These are phyloP conservation scores for Andrena camellia DNA, from an alignment of 2,888 invertebrate species.

Conservation along the genomic window DNA sequence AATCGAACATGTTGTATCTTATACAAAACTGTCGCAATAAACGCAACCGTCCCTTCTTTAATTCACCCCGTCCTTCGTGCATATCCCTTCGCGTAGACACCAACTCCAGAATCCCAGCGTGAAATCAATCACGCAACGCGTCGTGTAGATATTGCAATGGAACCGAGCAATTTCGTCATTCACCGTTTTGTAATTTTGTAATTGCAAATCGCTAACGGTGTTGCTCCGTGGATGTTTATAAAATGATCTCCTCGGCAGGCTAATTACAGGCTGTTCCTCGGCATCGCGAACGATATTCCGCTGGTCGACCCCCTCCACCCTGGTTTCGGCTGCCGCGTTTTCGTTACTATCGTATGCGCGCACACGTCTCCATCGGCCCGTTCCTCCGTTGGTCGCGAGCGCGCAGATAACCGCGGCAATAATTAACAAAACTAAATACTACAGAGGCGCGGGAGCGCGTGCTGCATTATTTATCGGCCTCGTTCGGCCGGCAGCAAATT, in stretches of 20 bases:
- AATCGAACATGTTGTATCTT: too few species aligned
- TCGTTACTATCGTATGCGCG: not conserved
- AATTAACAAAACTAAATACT: conserved; percentile 70
- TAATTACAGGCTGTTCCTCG: not conserved
- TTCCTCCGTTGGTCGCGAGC: conserved; percentile 5
- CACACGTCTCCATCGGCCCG: conserved; percentile 2
- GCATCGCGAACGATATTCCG: not conserved
- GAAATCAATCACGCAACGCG: not conserved
- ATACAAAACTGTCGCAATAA: too few species aligned
- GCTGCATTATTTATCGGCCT: conserved; percentile 68
- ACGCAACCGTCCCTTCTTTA: too few species aligned
- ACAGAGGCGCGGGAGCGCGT: conserved; percentile 16
- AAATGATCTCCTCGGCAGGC: conserved; percentile 4
- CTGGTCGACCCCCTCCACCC: not conserved
- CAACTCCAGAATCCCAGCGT: not conserved
- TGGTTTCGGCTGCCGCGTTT: not conserved
- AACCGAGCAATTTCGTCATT: conserved; percentile 8
- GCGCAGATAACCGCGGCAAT: conserved; percentile 57
- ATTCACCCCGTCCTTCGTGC: not conserved
- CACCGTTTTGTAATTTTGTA: not conserved
- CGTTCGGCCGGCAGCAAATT: conserved; percentile 68
- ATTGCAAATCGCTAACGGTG: not conserved
- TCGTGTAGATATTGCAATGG: not conserved
- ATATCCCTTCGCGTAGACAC: not conserved
- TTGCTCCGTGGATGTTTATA: not conserved